Evolutionary conservation across 2,888 invertebrate genomes (phyloP), one percentile per base, ranked within the genome.

Genomic region (Clanis bilineata): DNA sequence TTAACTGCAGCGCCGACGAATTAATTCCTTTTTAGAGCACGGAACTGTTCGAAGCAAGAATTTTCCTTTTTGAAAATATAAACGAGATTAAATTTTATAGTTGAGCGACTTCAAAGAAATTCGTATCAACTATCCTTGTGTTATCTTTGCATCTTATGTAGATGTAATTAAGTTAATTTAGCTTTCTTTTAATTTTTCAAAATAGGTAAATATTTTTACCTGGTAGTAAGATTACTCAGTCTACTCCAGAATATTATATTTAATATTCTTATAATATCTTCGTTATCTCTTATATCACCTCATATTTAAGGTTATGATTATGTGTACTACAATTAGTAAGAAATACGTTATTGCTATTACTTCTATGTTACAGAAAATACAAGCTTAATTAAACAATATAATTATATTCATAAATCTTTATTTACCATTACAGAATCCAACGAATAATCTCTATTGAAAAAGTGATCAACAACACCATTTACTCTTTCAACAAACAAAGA

Each of bases 1-100:
- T 88, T 86, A 83, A 80, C 76, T 80, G 78, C 82, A 82, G 77
- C 71, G 70, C 75, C 78, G 73, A 78, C 69, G 76, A 82, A 84
- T 82, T 84, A 79, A 85, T 83, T 82, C 73, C 72, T 77, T 72
- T 70, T 68, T 66, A 67, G 62, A 59, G 66, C 65, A 60, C 59
- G 60, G 60, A 60, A 60, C 59, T 61, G 60, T 61, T 67, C 63
- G 61, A 60, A 61, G 61, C 61, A 60, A 72, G 32, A 51, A 18
- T 63, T 67, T 69, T 64, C 59, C 61, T 71, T 67, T 71, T 63
- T 65, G 38, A 54, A 55, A 62, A 58, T 58, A 57, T 68, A 62
- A 58, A 64, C 64, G 60, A 59, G 60, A 62, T 65, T 67, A 62
- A 62, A 65, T 36, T 62, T 56, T 60, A 44, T 62, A 56, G 56